Base-by-base conservation (phyloP, 92 coral and sea anemone species). In the Siderastrea radians region DNA sequence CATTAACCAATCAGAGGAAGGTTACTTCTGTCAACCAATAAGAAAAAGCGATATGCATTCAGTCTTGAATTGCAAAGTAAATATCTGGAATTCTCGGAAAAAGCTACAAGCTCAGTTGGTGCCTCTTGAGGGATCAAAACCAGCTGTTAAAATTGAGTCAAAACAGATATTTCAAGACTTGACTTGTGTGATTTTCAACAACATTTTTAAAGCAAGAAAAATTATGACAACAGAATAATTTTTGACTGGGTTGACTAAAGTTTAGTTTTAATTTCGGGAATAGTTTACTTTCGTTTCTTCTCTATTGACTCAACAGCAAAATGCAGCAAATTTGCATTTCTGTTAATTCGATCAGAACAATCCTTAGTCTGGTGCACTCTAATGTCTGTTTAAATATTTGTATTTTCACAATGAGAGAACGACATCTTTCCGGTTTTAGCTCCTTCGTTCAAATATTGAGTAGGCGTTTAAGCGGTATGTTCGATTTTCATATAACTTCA, bases 1-100 rank as follows among this genome's bases (percentile, higher is more conserved):
- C 5, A 16, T 19, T 52, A 64, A 74, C 87, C 87, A 72, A 74
- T 84, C 87, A 74, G 19, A 50, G 69, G 15, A 16, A 49, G 68
- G 12, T 57, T n/a, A 16, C 12, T 3, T 7, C 60, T 14, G 26
- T 47, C 4, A 9, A 58, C 87, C 78, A 83, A 83, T 73, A 12
- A 13, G 70, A 72, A 19, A 15, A 59, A 60, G 4, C 74, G 11
- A 15, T 47, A 10, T 52, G 43, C 49, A 61, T 14, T 68, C 11
- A 5, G 5, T 19, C 84, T 80, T 7, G 38, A 49, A 50, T 63
- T 77, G 82, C 12, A 16, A 49, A 81, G 77, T 52, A 83, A 73
- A 83, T 51, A 83, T 72, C 60, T 72, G 72, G 72, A 60, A 47
- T 83, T 59, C 72, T 72, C 57, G 49, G 16, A 15, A 59, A 53